Conservation (phyloP, 1,140 invertebrate species). For the Sarcophaga bullata region DNA sequence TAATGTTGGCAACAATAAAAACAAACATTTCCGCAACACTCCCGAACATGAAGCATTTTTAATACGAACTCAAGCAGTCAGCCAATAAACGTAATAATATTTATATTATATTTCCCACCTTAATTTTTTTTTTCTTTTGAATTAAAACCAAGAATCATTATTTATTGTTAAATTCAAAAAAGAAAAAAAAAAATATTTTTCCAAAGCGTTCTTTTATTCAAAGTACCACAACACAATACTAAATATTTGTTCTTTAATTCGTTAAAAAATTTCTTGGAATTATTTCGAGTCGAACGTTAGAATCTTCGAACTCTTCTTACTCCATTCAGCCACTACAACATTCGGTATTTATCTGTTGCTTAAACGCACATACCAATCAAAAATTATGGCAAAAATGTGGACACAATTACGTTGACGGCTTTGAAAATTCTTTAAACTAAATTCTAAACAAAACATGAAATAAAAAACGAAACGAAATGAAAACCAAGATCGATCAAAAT, state of each 20-base stretch:
- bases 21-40: constrained; percentile 34
- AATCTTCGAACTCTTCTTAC: background rate
- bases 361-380: constrained; percentile 26
- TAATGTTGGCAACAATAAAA: constrained; percentile 37
- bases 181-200: background rate
- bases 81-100: constrained; percentile 3
- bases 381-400: constrained; percentile 35
- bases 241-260: constrained; percentile 18
- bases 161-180: constrained; percentile 27
- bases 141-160: background rate
- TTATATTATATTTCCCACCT: constrained; percentile 31
- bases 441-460: background rate
- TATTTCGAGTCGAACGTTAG: background rate
- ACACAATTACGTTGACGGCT: constrained; percentile 30
- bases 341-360: background rate
- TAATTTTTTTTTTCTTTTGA: background rate
- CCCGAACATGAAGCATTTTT: background rate
- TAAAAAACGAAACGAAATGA: constrained; percentile 17
- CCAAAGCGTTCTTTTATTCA: constrained; percentile 14
- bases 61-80: background rate
- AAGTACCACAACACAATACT: constrained; percentile 10
- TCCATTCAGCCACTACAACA: background rate
- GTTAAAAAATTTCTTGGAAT: background rate
- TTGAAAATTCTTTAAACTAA: constrained; percentile 25
- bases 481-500: constrained; percentile 30